Base-by-base conservation (phyloP, 1,140 invertebrate species). In the Apis dorsata region DNA sequence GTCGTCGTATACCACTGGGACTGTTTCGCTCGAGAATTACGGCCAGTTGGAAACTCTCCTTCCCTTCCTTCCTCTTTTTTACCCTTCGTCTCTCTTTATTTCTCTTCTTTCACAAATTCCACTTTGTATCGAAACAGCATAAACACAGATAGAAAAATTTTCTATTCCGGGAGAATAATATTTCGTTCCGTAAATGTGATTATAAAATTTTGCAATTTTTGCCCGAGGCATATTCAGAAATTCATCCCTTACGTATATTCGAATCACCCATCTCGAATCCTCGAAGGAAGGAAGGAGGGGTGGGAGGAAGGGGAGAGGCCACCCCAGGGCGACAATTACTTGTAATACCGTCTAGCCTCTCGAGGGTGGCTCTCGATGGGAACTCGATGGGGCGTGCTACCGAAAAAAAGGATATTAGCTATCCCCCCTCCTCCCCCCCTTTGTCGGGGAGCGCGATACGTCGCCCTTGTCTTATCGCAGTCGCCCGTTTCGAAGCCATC, bases 311-410 rank as follows among this genome's bases (percentile, higher is more conserved):
- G 70, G 68, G 87, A 85, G 81, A 69, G 75, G 28, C 71, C 87
- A 88, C 84, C 89, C 88, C 81, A 83, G 81, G 84, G 91, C 88
- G 87, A 91, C 91, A 91, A 91, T 91, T 91, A 91, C 91, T 91
- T 91, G 91, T 91, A 91, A 91, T 91, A 89, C 89, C 88, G 89
- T 90, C 85, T 34, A 86, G 86, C 80, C 90, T 87, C 86, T 71
- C 78, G 87, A 84, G 89, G 59, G 5, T 7, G 34, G 34, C 34
- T 82, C 34, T 82, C 89, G 85, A 90, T 88, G 87, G 87, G 87
- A 86, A 88, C 88, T 91, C 90, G 89, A 91, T 91, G 89, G 90
- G 90, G 88, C 87, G 89, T 90, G 34, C 34, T 34, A 90, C 83
- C 66, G 72, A 83, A 83, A 89, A 89, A 88, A 90, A 88, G 86